Evolutionary conservation across 1,140 invertebrate species (phyloP).

Genomic region (Drosophila tropicalis): DNA sequence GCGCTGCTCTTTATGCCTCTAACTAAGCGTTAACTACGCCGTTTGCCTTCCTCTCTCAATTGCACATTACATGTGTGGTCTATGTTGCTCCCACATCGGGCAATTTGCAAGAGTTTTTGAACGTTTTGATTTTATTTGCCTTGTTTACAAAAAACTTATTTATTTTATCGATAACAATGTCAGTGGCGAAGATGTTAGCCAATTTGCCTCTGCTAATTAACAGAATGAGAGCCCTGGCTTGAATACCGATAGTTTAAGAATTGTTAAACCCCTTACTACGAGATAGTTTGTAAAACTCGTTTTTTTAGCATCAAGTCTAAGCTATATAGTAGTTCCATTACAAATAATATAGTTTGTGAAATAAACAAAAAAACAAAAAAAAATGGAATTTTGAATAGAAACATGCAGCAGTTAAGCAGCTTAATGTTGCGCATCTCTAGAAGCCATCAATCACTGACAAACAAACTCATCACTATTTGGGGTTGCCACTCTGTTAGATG

Average conservation of each 20-base stretch:
- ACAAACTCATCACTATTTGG: not conserved
- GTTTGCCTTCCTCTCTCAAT: not conserved
- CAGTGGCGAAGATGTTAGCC: not conserved
- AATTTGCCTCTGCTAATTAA: too few species aligned
- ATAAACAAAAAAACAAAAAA: not conserved
- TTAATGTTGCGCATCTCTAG: not conserved
- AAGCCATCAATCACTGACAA: not conserved
- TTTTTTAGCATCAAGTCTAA: too few species aligned
- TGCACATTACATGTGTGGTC: not conserved
- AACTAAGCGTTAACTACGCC: conserved; percentile 3
- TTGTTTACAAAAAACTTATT: conserved; percentile 49
- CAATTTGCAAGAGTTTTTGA: not conserved
- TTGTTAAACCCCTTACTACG: not conserved
- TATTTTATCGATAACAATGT: conserved; percentile 9
- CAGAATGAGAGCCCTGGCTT: not conserved
- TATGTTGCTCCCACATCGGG: not conserved
- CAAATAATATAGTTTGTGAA: too few species aligned
- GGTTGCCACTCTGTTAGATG: not conserved
- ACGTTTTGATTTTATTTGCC: conserved; percentile 46
- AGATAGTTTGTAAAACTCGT: too few species aligned
- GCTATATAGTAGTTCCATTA: too few species aligned
- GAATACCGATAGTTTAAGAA: not conserved
- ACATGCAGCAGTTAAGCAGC: not conserved
- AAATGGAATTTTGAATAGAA: too few species aligned
- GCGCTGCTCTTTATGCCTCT: not conserved